Evolutionary conservation across 1,140 invertebrate genomes (phyloP).

Genomic region (Calliphora vicina): DNA sequence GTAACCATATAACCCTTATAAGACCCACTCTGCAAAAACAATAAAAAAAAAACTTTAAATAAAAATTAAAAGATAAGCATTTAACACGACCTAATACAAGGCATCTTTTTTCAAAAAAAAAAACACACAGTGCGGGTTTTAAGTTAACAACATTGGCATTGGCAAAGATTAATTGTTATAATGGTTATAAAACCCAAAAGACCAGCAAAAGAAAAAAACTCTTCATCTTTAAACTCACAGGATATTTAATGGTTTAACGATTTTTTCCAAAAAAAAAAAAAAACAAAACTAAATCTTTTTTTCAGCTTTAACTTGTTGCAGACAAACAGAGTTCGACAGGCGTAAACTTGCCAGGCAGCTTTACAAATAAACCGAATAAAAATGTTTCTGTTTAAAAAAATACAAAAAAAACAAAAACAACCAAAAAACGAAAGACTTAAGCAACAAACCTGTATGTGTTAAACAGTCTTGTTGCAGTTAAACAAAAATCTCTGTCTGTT

Average conservation of each 20-base stretch:
- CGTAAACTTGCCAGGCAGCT: conserved; percentile 54
- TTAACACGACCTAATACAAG: conserved; percentile 19
- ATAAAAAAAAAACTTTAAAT: conserved; percentile 39
- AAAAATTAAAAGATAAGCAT: conserved; percentile 63
- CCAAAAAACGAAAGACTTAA: conserved; percentile 39
- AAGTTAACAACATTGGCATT: conserved; percentile 62
- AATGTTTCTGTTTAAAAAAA: neutral
- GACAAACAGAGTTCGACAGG: conserved; percentile 42
- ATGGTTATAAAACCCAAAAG: conserved; percentile 51
- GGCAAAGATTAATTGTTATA: conserved; percentile 62
- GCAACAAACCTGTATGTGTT: conserved; percentile 35
- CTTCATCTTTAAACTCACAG: conserved; percentile 45
- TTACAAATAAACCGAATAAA: conserved; percentile 37
- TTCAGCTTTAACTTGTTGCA: conserved; percentile 24
- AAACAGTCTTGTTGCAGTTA: neutral
- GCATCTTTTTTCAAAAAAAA: neutral
- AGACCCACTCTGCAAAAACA: no score
- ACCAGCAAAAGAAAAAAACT: conserved; percentile 37
- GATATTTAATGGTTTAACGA: neutral
- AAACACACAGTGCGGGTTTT: conserved; percentile 42
- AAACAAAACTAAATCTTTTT: conserved; percentile 40
- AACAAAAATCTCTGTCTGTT: no score
- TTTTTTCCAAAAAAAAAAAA: conserved; percentile 51
- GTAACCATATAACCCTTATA: conserved; percentile 3
- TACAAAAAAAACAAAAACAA: neutral